Evolutionary conservation across 1,140 invertebrate species (phyloP).

Genomic region (Formica selysi): DNA sequence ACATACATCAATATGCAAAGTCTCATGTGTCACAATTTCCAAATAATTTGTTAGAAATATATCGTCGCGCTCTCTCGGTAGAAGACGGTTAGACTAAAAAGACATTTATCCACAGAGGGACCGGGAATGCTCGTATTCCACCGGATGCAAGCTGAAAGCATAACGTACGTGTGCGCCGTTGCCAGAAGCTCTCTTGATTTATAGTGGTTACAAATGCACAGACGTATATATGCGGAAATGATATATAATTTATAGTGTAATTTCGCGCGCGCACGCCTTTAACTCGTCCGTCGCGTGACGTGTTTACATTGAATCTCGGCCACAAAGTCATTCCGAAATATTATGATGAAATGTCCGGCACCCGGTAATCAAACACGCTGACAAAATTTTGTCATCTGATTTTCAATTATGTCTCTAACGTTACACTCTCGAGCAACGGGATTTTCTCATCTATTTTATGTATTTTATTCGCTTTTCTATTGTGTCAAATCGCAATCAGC

Average conservation of each 20-base stretch:
- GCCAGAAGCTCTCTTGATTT: conserved; percentile 48
- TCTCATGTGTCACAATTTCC: conserved; percentile 23
- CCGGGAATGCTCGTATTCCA: conserved; percentile 40
- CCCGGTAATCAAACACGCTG: conserved; percentile 13
- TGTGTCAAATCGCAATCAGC: neutral
- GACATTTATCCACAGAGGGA: conserved; percentile 36
- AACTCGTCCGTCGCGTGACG: conserved; percentile 39
- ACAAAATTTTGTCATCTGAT: conserved; percentile 20
- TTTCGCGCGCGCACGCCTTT: conserved; percentile 49
- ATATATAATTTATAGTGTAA: conserved; percentile 63
- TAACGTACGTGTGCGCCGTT: conserved; percentile 55
- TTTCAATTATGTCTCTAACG: conserved; percentile 17
- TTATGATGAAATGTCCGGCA: neutral
- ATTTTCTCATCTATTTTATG: neutral
- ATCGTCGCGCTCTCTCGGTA: neutral
- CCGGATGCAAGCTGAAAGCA: conserved; percentile 60
- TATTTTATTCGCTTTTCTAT: neutral
- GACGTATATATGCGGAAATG: conserved; percentile 58
- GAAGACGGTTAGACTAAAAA: conserved; percentile 50
- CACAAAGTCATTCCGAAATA: conserved; percentile 7
- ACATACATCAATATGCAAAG: neutral
- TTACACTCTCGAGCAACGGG: neutral
- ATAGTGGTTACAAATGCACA: conserved; percentile 62
- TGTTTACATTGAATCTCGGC: conserved; percentile 37
- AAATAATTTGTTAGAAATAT: conserved; percentile 58